Conservation (phyloP, 2,888 invertebrate species). For the Patella pellucida region DNA sequence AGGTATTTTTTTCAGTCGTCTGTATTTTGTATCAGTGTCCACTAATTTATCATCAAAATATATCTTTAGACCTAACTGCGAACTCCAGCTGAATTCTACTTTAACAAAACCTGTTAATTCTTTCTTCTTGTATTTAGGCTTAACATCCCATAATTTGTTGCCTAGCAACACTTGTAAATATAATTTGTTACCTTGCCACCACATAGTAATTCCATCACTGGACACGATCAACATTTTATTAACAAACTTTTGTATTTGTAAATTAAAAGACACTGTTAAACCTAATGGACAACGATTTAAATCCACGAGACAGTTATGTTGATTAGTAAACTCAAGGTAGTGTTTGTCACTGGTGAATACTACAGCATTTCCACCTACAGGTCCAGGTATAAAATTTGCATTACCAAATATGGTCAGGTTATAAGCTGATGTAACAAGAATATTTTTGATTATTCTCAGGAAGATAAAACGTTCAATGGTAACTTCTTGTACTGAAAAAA, state of each 20-base stretch:
- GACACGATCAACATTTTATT: constrained; percentile 34
- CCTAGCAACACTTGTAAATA: constrained; percentile 31
- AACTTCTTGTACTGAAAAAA: constrained; percentile 24
- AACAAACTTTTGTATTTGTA: constrained; percentile 31
- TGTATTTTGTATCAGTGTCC: constrained; percentile 12
- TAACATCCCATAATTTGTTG: constrained; percentile 36
- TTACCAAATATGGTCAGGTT: constrained; percentile 48
- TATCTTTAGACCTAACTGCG: constrained; percentile 32
- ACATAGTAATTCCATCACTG: constrained; percentile 36
- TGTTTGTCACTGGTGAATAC: constrained; percentile 34
- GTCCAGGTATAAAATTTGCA: constrained; percentile 37
- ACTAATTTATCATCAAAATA: constrained; percentile 28
- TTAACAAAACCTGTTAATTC: constrained; percentile 24
- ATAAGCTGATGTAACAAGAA: constrained; percentile 46
- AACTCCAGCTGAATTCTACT: constrained; percentile 42
- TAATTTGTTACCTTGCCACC: constrained; percentile 34
- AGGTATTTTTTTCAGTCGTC: not conserved
- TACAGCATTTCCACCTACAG: constrained; percentile 37
- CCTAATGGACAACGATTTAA: constrained; percentile 35
- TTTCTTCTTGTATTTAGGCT: constrained; percentile 18
- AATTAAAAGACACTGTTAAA: constrained; percentile 36
- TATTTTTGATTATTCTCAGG: constrained; percentile 39
- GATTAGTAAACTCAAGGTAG: constrained; percentile 24
- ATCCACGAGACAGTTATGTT: constrained; percentile 31
- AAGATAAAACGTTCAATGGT: constrained; percentile 41